phyloP scores from a whole-genome alignment of 1,140 invertebrate species.

The Macrostomum lignano region DNA sequence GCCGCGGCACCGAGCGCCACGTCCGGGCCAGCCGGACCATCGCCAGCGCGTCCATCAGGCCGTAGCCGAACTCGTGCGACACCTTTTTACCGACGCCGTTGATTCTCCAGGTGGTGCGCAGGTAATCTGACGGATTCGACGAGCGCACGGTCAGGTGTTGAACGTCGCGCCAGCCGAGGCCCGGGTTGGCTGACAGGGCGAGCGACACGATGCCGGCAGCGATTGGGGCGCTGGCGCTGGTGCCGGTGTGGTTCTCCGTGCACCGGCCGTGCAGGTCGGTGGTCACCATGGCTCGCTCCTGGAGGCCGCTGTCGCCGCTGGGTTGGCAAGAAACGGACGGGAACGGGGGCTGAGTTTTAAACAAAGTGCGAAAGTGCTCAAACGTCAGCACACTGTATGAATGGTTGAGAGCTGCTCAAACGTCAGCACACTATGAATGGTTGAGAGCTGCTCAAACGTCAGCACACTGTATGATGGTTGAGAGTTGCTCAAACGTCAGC shows the following conservation, averaged over 20 bases:
- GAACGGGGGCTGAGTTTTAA: too few relatives aligned
- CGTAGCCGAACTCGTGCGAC: conserved; percentile 38
- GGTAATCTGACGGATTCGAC: neutral
- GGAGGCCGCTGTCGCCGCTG: too few relatives aligned
- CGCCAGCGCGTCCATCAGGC: conserved; percentile 64
- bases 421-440: too few relatives aligned
- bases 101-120: conserved; percentile 35
- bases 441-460: too few relatives aligned
- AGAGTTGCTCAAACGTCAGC: too few relatives aligned
- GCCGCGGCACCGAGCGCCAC: conserved; percentile 61
- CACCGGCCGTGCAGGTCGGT: conserved; percentile 88
- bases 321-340: too few relatives aligned
- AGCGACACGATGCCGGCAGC: conserved; percentile 84
- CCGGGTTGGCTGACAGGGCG: conserved; percentile 68
- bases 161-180: conserved; percentile 79
- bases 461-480: too few relatives aligned
- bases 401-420: too few relatives aligned
- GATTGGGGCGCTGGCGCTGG: conserved; percentile 85
- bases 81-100: conserved; percentile 38
- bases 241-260: conserved; percentile 94
- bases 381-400: too few relatives aligned
- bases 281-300: too few relatives aligned
- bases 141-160: conserved; percentile 47
- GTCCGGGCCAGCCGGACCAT: conserved; percentile 57
- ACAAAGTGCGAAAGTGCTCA: too few relatives aligned